These are phyloP conservation scores for Tigriopus japonicus DNA, from an alignment of 1,140 invertebrate genomes.

Conservation along the genomic window DNA sequence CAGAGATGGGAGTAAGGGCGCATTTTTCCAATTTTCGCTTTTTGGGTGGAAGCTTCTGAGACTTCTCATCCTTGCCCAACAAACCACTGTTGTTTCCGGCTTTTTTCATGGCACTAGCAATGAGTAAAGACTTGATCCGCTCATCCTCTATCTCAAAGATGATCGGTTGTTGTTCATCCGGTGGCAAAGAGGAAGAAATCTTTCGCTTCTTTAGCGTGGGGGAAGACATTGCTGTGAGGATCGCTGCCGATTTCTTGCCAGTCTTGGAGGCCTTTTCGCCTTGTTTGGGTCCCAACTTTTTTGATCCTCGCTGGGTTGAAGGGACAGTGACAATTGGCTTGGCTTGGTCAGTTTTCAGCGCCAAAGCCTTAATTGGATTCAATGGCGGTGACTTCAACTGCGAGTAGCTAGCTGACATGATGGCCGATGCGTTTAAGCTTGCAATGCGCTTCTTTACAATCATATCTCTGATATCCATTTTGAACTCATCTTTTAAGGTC, in stretches of 20 bases:
- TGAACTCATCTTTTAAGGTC: slow-evolving; percentile 18
- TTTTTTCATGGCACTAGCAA: slow-evolving; percentile 12
- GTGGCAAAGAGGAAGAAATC: neutral
- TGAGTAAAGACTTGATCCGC: slow-evolving; percentile 3
- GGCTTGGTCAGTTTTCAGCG: neutral
- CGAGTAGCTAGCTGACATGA: slow-evolving; percentile 65
- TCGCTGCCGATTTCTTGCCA: neutral
- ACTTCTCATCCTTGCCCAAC: neutral
- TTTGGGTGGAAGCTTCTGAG: neutral
- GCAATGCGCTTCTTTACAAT: slow-evolving; percentile 77
- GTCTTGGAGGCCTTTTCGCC: neutral
- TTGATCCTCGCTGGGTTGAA: too few relatives aligned
- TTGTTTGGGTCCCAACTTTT: neutral
- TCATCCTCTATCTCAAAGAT: slow-evolving; percentile 8
- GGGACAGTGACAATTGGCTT: too few relatives aligned
- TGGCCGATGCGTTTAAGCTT: slow-evolving; percentile 74
- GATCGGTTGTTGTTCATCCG: neutral
- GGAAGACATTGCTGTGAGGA: too few relatives aligned
- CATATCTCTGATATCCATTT: slow-evolving; percentile 53
- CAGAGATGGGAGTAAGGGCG: too few relatives aligned
- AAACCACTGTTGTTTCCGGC: neutral
- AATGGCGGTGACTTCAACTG: neutral
- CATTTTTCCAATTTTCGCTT: neutral
- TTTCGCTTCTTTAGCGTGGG: too few relatives aligned
- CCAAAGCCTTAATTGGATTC: neutral